Conservation (phyloP, 2,797 vertebrate species). For the Liasis olivaceus region DNA sequence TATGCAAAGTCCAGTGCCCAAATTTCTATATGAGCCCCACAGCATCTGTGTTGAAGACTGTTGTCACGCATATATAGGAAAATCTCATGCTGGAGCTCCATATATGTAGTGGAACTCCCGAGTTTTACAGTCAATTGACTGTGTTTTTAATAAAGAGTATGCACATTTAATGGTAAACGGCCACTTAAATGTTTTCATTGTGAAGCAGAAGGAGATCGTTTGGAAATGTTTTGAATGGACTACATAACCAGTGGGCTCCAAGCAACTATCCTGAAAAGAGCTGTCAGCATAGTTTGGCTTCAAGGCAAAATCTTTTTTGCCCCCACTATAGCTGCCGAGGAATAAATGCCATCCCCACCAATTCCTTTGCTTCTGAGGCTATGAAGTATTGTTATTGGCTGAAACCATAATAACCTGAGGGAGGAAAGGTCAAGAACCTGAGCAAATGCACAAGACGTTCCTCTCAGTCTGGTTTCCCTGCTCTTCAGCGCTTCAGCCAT, state of each 20-base stretch:
- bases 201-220: background rate
- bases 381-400: background rate
- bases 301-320: conserved; percentile 8
- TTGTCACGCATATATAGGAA: background rate
- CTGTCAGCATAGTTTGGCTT: background rate
- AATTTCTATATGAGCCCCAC: background rate
- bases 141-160: conserved; percentile 2
- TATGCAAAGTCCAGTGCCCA: background rate
- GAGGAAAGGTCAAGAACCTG: conserved; percentile 2
- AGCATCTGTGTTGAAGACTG: background rate
- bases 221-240: background rate
- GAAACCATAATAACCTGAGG: background rate
- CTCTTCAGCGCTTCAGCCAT: background rate
- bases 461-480: background rate
- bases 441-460: background rate
- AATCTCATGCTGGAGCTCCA: background rate
- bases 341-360: background rate
- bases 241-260: background rate
- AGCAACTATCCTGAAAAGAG: background rate
- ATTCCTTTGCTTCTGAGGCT: background rate
- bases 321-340: background rate
- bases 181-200: background rate
- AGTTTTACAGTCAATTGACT: background rate
- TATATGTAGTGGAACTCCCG: background rate
- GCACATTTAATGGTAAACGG: background rate